Base-by-base conservation (phyloP, 2,797 vertebrate genomes). In the Adelosebastes latens region DNA sequence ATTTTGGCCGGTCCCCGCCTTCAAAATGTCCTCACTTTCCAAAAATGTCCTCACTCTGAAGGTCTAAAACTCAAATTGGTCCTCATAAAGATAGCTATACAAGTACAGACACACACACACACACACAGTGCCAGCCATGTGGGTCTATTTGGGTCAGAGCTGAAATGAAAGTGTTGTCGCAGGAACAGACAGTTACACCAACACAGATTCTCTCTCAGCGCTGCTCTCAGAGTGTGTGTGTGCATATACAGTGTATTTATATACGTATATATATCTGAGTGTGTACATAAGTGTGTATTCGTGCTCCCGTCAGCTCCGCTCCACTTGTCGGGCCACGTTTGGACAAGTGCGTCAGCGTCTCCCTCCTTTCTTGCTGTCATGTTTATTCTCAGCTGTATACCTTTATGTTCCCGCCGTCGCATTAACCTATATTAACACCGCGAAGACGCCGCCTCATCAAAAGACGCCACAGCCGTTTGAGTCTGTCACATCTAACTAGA, bases 391-490 rank as follows among this genome's bases (percentile, higher is more conserved):
- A 27, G 75, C 79, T 81, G 77, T 87, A 85, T 64, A 88, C 83
- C 89, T 92, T 92, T 88, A 83, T 88, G 87, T 87, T 24, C 29
- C 52, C 2, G 53, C n/a, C 9, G 88, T 87, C 74, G 67, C 12
- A 91, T 92, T 92, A 92, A 92, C 91, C 91, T 92, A 91, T 89
- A 91, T 92, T 90, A 91, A 90, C 89, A 84, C 85, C 13, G 14
- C 1, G 34, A 53, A 55, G 84, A 80, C 88, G 85, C 81, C 66
- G 34, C 69, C 1, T 27, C 89, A 81, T 92, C 89, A 91, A 90
- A 39, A 90, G 85, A 3, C 42, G 71, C 18, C n/a, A 56, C 72
- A 11, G 83, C 78, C 76, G 83, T 85, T 88, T 90, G 85, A 87
- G 58, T 68, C 80, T 91, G 91, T 92, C 91, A 88, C 84, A 73